Conservation (phyloP, 1,140 invertebrate species). For the Globodera ellingtonae region DNA sequence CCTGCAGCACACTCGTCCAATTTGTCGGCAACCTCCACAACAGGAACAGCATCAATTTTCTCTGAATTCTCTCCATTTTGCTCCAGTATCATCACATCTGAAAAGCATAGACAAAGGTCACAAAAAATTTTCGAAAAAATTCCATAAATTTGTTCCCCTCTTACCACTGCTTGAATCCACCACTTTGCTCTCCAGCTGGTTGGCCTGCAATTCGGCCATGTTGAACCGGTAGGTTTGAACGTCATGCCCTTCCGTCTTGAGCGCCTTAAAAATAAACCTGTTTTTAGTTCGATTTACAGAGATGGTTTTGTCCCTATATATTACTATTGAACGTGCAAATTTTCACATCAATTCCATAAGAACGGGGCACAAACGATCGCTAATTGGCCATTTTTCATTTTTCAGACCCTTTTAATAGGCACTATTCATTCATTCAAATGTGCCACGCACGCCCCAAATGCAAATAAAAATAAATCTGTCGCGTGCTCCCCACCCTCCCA, state of each 20-base stretch:
- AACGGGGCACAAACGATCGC: too few species aligned
- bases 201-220: slow-evolving; percentile 18
- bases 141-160: not conserved
- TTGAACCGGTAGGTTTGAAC: slow-evolving; percentile 30
- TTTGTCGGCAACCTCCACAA: too few species aligned
- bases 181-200: not conserved
- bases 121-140: not conserved
- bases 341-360: not conserved
- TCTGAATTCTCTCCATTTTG: too few species aligned
- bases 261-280: slow-evolving; percentile 35
- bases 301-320: not conserved
- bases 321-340: not conserved
- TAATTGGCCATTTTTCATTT: not conserved
- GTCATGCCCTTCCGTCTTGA: slow-evolving; percentile 41
- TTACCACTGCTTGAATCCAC: not conserved
- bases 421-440: not conserved
- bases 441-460: not conserved
- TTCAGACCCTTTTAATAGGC: not conserved
- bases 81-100: too few species aligned
- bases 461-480: too few species aligned
- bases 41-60: not conserved
- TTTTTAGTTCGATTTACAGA: not conserved
- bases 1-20: too few species aligned
- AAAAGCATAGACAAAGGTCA: not conserved
- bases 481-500: too few species aligned